Percentiles rank a stretch among this genome's conserved stretches.
Conservation (phyloP, 2,888 invertebrate species). For the Nephrotoma appendiculata region DNA sequence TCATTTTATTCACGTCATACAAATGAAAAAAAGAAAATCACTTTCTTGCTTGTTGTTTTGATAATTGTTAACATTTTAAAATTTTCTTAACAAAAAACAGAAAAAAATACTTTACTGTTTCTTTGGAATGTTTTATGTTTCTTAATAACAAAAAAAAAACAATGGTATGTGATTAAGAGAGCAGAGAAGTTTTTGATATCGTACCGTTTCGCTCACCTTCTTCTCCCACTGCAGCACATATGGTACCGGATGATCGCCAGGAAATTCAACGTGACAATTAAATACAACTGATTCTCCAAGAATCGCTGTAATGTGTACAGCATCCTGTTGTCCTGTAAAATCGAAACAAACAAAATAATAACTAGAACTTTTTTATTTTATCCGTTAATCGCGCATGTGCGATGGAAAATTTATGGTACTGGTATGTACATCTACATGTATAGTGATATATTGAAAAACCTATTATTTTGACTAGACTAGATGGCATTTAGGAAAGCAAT, state of each 20-base stretch:
- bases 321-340: conserved; percentile 50
- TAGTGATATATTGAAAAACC: not conserved
- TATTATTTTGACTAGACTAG: not conserved
- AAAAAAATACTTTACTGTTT: not conserved
- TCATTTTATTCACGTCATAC: not conserved
- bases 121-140: conserved; percentile 6
- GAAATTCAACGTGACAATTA: conserved; percentile 96
- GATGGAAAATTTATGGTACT: not conserved
- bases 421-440: not conserved
- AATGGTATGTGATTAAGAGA: conserved; percentile 31
- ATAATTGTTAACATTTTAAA: not conserved
- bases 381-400: not conserved
- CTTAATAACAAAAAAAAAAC: conserved; percentile 15
- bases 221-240: conserved; percentile 99
- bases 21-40: not conserved
- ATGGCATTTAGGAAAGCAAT: not conserved
- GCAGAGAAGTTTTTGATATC: conserved; percentile 49
- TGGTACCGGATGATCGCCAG: conserved; percentile 89
- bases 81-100: not conserved
- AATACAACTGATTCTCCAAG: conserved; percentile 94
- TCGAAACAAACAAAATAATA: conserved; percentile 5
- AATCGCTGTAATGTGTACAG: conserved; percentile 93
- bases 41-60: not conserved
- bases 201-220: conserved; percentile 95
- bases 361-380: not conserved